These are phyloP conservation scores for Synanthedon vespiformis DNA, from an alignment of 2,888 invertebrate genomes.

Conservation along the genomic window DNA sequence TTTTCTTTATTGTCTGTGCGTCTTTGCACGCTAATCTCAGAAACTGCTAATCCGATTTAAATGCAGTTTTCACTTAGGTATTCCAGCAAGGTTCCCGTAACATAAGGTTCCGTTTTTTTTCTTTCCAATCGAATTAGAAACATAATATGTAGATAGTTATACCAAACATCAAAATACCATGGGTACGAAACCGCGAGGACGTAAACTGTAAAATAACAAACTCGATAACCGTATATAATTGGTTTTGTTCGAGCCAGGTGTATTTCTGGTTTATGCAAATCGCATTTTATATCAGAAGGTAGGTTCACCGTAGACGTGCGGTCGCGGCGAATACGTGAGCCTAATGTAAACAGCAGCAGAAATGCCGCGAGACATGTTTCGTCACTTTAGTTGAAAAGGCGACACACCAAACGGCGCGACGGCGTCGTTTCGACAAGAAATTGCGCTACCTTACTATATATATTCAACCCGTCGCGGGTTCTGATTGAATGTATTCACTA, in stretches of 20 bases:
- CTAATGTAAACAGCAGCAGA: constrained; percentile 37
- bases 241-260: constrained; percentile 9
- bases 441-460: constrained; percentile 29
- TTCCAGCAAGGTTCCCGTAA: too few relatives aligned
- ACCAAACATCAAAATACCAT: too few relatives aligned
- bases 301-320: constrained; percentile 9
- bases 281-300: constrained; percentile 33
- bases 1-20: too few relatives aligned
- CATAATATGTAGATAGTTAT: too few relatives aligned
- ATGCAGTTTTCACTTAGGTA: too few relatives aligned
- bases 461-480: constrained; percentile 25
- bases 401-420: constrained; percentile 18
- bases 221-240: constrained; percentile 12
- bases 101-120: too few relatives aligned
- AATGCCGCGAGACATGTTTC: constrained; percentile 46
- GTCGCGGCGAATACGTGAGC: constrained; percentile 33
- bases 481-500: constrained; percentile 8
- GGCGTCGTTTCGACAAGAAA: constrained; percentile 30
- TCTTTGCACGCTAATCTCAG: too few relatives aligned
- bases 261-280: constrained; percentile 27
- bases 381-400: constrained; percentile 46
- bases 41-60: too few relatives aligned
- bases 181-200: too few relatives aligned
- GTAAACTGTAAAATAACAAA: not conserved
- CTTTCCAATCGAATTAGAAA: too few relatives aligned